These are phyloP conservation scores for Antechinus flavipes DNA, from an alignment of 2,113 vertebrate species.

Conservation along the genomic window DNA sequence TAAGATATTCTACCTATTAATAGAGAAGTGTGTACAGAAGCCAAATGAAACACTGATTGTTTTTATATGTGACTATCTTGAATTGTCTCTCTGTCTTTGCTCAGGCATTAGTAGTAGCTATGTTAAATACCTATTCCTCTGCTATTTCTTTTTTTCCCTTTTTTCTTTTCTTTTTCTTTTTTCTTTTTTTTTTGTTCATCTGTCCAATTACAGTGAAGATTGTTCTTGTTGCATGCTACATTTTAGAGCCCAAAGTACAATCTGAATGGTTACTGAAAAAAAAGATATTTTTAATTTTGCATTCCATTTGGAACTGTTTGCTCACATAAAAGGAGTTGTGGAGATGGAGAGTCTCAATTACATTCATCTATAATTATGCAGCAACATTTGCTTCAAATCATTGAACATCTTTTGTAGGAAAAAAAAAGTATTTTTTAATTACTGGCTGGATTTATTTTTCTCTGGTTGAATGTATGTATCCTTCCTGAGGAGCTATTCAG, in stretches of 20 bases:
- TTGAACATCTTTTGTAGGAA: conserved; percentile 68
- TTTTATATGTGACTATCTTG: background rate
- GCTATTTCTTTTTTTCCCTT: conserved; percentile 19
- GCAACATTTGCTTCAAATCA: conserved; percentile 71
- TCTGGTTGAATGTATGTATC: conserved; percentile 45
- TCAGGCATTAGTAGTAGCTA: background rate
- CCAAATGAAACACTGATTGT: background rate
- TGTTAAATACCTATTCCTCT: background rate
- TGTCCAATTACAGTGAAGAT: conserved; percentile 23
- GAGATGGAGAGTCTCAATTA: conserved; percentile 69
- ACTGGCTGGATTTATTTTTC: conserved; percentile 71
- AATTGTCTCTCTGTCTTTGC: background rate
- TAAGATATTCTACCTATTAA: background rate
- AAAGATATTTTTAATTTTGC: conserved; percentile 75
- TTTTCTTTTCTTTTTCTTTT: conserved; percentile 46
- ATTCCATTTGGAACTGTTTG: conserved; percentile 74
- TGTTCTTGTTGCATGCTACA: conserved; percentile 57
- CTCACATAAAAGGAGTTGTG: conserved; percentile 63
- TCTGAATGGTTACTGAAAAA: conserved; percentile 70
- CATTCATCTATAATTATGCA: conserved; percentile 65
- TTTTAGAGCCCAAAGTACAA: conserved; percentile 62
- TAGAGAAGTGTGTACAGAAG: background rate
- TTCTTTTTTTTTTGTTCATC: background rate
- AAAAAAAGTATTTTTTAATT: conserved; percentile 79
- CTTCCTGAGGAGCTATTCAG: conserved; percentile 73